These are phyloP conservation scores for Carettochelys insculpta DNA, from an alignment of 2,113 vertebrate genomes.

Conservation along the genomic window DNA sequence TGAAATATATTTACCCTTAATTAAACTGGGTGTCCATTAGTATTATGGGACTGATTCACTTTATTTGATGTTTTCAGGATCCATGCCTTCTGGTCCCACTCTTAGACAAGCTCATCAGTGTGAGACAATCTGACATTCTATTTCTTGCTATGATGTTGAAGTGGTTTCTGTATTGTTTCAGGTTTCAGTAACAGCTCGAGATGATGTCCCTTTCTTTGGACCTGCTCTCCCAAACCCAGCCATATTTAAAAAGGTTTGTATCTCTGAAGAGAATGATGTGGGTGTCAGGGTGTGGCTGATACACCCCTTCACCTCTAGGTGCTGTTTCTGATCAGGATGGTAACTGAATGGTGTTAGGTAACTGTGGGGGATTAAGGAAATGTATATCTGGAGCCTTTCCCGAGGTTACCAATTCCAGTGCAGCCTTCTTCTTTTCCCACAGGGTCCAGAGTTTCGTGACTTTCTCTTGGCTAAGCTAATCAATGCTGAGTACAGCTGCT, in stretches of 20 bases:
- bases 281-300: conserved; percentile 13
- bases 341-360: neutral
- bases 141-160: neutral
- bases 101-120: neutral
- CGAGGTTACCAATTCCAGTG: neutral
- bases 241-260: conserved; percentile 75
- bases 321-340: neutral
- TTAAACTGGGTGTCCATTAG: neutral
- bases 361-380: neutral
- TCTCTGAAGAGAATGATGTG: neutral
- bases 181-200: conserved; percentile 77
- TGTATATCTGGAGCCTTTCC: neutral
- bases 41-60: neutral
- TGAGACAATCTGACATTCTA: neutral
- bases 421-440: conserved; percentile 1
- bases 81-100: neutral
- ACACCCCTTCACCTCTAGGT: neutral
- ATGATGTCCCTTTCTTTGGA: conserved; percentile 76
- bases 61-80: neutral
- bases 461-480: conserved; percentile 91
- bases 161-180: conserved; percentile 29
- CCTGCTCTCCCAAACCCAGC: conserved; percentile 73
- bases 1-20: neutral
- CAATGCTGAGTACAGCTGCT: conserved; percentile 92
- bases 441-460: conserved; percentile 84